Evolutionary conservation across 2,113 vertebrate genomes (phyloP), one percentile per base, ranked within the genome.

Genomic region (Mastomys natalensis): DNA sequence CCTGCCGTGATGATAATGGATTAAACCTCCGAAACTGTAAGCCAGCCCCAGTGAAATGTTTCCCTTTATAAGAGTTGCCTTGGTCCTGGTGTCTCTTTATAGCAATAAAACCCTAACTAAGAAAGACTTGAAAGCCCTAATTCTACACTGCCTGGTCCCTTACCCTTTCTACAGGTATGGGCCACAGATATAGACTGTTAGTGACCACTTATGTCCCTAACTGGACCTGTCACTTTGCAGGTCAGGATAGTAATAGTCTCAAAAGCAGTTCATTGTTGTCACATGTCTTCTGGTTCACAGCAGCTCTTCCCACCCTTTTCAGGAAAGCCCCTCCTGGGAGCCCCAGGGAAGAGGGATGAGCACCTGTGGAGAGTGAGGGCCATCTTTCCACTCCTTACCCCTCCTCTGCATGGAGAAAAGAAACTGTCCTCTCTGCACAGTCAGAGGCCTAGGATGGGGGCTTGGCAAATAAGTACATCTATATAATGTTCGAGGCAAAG

Each of bases 131-230:
- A 72, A 45, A 86, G 60, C 16, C 29, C 17, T 24, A 2, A 26
- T 45, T 43, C 80, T 7, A 1, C 10, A 6, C 24, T 43, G 62
- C 45, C 34, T 53, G 7, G 4, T 24, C 37, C 58, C 72, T 21
- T 31, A 13, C 5, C 2, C 26, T 58, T 51, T 29, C n/a, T 62
- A 10, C 24, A 22, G 19, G 0, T 4, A 1, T 29, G 37, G 60
- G 64, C 51, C n/a, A 78, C 40, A 40, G 60, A n/a, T 2, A 0
- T 13, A 4, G 7, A n/a, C 2, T 6, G 60, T 3, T 0, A 6
- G 12, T 55, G 48, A 5, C 8, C 11, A 4, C 37, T 22, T 34
- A 51, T 13, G 1, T 53, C 40, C 45, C 68, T 34, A 8, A 3
- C 22, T 13, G 60, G 53, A 7, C 0, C 21, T 43, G 82, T 48